phyloP scores from a whole-genome alignment of 2,888 invertebrate genomes.

The Melieria omissa region DNA sequence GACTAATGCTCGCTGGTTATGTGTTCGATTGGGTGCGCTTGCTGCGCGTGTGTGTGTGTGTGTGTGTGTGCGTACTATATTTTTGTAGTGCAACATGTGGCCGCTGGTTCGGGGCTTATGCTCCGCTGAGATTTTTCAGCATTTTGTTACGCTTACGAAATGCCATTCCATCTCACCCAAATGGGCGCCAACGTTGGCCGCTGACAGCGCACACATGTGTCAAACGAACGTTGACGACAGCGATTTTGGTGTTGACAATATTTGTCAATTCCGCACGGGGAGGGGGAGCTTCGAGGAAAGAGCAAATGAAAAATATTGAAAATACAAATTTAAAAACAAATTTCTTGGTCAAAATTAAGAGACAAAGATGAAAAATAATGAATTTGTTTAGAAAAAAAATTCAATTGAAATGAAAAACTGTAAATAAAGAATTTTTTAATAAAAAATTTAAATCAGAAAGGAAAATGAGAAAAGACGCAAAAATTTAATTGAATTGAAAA shows the following conservation, averaged over 20 bases:
- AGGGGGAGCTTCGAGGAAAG: too few species aligned
- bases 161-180: not conserved
- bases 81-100: not conserved
- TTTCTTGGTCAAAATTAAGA: too few species aligned
- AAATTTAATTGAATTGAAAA: too few species aligned
- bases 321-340: too few species aligned
- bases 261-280: constrained; percentile 13
- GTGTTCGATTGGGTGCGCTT: constrained; percentile 12
- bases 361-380: too few species aligned
- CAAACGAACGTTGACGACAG: constrained; percentile 34
- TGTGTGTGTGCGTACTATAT: too few species aligned
- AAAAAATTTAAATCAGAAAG: too few species aligned
- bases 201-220: constrained; percentile 26
- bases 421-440: too few species aligned
- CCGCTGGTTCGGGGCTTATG: not conserved
- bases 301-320: too few species aligned
- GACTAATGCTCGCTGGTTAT: not conserved
- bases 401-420: not conserved
- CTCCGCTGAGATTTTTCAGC: not conserved
- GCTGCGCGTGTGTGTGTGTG: not conserved
- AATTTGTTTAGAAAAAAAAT: not conserved
- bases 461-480: too few species aligned
- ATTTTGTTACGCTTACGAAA: constrained; percentile 1
- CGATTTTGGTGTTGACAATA: constrained; percentile 20
- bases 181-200: not conserved